A percentile compares a stretch with the other conserved stretches of the same genome.
Conservation (phyloP, 2,113 vertebrate species). For the Nanorana parkeri region DNA sequence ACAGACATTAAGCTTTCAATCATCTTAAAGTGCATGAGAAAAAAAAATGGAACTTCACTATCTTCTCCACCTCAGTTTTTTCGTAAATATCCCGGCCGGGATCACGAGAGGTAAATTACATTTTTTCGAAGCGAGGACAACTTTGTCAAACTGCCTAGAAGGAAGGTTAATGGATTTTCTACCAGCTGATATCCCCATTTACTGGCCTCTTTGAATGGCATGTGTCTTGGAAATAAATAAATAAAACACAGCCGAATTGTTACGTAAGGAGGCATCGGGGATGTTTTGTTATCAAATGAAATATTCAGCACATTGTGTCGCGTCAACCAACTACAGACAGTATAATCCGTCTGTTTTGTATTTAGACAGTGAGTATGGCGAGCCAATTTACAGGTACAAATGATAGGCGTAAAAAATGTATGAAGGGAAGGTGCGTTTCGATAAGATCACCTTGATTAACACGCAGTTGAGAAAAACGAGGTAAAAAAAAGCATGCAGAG, state of each 20-base stretch:
- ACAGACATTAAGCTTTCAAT: too few relatives aligned
- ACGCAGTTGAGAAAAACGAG: too few relatives aligned
- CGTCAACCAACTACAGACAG: neutral
- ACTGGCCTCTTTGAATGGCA: neutral
- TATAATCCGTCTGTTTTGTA: too few relatives aligned
- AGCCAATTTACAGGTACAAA: neutral
- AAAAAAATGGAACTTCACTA: too few relatives aligned
- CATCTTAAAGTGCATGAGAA: too few relatives aligned
- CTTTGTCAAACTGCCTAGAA: neutral
- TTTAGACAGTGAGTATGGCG: neutral
- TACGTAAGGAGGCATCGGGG: neutral
- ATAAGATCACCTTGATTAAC: neutral
- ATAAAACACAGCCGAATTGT: neutral
- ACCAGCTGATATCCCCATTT: neutral
- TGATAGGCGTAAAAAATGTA: neutral
- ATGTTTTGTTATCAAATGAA: neutral
- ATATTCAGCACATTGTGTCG: neutral
- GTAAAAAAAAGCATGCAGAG: too few relatives aligned
- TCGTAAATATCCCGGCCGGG: neutral
- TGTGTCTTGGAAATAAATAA: neutral
- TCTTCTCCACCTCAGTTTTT: too few relatives aligned
- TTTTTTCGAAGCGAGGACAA: neutral
- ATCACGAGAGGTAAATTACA: neutral
- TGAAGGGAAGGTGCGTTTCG: neutral
- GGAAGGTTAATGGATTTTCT: slow-evolving; percentile 14